These are phyloP conservation scores for Spilosoma lubricipeda DNA, from an alignment of 2,888 invertebrate genomes.

Conservation along the genomic window DNA sequence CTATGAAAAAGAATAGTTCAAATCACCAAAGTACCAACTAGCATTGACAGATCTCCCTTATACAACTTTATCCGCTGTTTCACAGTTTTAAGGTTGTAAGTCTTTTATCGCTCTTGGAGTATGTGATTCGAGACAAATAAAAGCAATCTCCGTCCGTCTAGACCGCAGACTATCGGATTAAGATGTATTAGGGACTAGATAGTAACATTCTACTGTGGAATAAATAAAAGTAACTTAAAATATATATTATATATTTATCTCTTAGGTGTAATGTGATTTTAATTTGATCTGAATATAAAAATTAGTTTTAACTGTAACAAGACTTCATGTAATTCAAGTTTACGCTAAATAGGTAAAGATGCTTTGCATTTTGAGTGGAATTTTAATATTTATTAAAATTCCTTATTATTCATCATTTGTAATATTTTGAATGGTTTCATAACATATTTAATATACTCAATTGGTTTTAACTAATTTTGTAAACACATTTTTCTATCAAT, in stretches of 20 bases:
- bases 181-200: slow-evolving; percentile 39
- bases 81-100: slow-evolving; percentile 1
- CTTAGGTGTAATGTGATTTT: neutral
- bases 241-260: slow-evolving; percentile 31
- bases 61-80: neutral
- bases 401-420: neutral
- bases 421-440: neutral
- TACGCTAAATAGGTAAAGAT: neutral
- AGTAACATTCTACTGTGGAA: slow-evolving; percentile 28
- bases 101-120: neutral
- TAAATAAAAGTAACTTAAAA: slow-evolving; percentile 31
- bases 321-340: neutral
- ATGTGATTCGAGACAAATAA: slow-evolving; percentile 19
- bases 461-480: too few relatives aligned
- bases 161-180: slow-evolving; percentile 58
- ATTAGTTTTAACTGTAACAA: neutral
- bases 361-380: neutral
- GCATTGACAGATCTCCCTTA: neutral
- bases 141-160: slow-evolving; percentile 40
- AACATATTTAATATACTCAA: too few relatives aligned
- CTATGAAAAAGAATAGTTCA: too few relatives aligned
- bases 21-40: neutral
- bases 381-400: neutral
- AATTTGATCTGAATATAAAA: neutral
- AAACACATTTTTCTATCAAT: neutral